Base-by-base conservation (phyloP, 1,140 invertebrate genomes). In the Drosophila bifasciata region DNA sequence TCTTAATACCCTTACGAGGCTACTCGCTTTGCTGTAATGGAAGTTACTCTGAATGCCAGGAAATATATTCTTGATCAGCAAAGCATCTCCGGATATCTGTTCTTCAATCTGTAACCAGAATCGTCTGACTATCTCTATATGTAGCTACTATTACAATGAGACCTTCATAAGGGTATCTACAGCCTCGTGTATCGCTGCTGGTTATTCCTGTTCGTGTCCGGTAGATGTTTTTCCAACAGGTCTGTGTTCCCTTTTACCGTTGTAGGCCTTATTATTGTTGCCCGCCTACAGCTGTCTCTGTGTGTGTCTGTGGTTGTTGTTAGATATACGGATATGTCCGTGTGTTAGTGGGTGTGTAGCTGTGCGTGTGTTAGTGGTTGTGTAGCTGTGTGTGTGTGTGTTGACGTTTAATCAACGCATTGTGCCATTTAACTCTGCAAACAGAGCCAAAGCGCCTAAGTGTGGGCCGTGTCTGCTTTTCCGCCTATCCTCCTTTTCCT, bases 341-440 rank as follows among this genome's bases (percentile, higher is more conserved):
- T 23, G 39, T 32, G 49, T 48, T 48, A 21, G 58, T 52, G 19
- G 39, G 50, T 28, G 8, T 49, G 19, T 36, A n/a, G 17, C 49
- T 45, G 16, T 46, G 21, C 50, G 44, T 53, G 41, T 49, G 11
- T n/a, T 48, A 21, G 58, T 52, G 19, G 39, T 45, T 28, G 8
- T 49, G 19, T 36, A n/a, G 17, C 49, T 60, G 5, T 19, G 51
- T 60, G 25, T 50, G 57, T 72, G 75, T 75, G 76, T 67, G 56
- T 70, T 63, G 74, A 81, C 69, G 83, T 88, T 85, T 88, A 85
- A 85, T 85, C 77, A 85, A 85, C 81, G 81, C 80, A 86, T 76
- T 85, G 76, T 85, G 57, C 77, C 68, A 70, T 77, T 88, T 85
- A 81, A 75, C 83, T 81, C 66, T 74, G 79, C 77, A 85, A 85